phyloP scores from a whole-genome alignment of 2,113 vertebrate genomes.

The Hippocampus guttulatus region DNA sequence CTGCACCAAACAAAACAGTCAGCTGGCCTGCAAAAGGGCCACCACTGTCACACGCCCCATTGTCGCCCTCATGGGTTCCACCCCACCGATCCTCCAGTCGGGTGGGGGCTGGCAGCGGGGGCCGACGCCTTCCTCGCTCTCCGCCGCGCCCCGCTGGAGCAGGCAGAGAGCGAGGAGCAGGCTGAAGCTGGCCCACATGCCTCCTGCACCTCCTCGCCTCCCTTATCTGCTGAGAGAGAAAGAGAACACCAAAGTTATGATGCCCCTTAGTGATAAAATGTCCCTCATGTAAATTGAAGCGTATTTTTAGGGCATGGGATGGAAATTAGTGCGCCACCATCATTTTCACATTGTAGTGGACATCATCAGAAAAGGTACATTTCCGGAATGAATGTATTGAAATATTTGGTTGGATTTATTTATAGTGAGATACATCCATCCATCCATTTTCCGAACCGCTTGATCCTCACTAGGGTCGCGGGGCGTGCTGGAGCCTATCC shows the following conservation, averaged over 20 bases:
- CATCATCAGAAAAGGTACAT: too few relatives aligned
- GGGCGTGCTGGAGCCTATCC: too few relatives aligned
- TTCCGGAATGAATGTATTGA: too few relatives aligned
- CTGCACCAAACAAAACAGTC: conserved; percentile 88
- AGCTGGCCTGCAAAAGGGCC: conserved; percentile 89
- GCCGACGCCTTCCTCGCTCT: conserved; percentile 72
- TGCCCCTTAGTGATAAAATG: not conserved
- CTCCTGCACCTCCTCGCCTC: conserved; percentile 38
- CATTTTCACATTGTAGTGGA: too few relatives aligned
- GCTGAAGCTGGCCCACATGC: conserved; percentile 83
- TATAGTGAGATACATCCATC: too few relatives aligned
- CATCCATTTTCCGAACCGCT: too few relatives aligned
- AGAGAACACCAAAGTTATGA: not conserved
- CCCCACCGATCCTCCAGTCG: conserved; percentile 77
- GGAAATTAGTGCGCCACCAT: too few relatives aligned
- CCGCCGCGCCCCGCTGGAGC: conserved; percentile 78
- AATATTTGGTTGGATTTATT: too few relatives aligned
- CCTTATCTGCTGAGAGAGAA: conserved; percentile 23
- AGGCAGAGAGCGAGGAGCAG: conserved; percentile 86
- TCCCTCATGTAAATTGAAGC: too few relatives aligned
- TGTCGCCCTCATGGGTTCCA: conserved; percentile 78
- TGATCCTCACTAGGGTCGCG: too few relatives aligned
- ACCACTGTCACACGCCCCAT: conserved; percentile 82
- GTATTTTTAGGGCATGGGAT: too few relatives aligned
- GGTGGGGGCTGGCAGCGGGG: conserved; percentile 75